phyloP scores from a whole-genome alignment of 2,888 invertebrate genomes.

The Habrosyne pyritoides region DNA sequence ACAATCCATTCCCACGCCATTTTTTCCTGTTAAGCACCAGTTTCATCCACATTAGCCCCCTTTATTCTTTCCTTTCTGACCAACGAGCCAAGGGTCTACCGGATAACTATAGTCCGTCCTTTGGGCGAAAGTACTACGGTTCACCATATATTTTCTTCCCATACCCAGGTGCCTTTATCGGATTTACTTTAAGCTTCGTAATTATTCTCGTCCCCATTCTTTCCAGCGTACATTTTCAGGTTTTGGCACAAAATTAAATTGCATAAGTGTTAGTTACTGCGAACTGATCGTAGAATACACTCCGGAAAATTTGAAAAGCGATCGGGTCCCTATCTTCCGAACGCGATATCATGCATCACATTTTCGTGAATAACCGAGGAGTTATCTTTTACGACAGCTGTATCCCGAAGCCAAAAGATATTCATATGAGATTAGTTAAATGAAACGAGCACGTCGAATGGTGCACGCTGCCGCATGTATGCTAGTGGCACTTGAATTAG shows the following conservation, averaged over 20 bases:
- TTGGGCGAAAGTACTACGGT: no score
- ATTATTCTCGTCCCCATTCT: not conserved
- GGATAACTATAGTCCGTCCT: no score
- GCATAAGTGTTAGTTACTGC: not conserved
- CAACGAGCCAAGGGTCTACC: no score
- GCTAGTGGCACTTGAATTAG: conserved; percentile 63
- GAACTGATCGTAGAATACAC: not conserved
- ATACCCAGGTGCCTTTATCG: no score
- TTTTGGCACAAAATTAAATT: not conserved
- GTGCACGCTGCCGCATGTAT: conserved; percentile 31
- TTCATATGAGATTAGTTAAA: conserved; percentile 57
- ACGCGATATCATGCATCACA: conserved; percentile 38
- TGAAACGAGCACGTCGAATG: conserved; percentile 50
- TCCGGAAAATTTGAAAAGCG: not conserved
- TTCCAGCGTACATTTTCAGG: not conserved
- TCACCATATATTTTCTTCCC: no score
- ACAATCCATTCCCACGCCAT: no score
- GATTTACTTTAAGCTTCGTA: not conserved
- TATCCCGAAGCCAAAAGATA: conserved; percentile 46
- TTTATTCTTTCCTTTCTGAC: no score
- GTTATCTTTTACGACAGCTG: conserved; percentile 39
- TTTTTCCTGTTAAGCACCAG: no score
- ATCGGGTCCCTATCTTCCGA: conserved; percentile 31
- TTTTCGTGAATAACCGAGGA: conserved; percentile 23
- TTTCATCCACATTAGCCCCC: no score